Conservation (phyloP, 2,113 vertebrate species). For the Percina caprodes region DNA sequence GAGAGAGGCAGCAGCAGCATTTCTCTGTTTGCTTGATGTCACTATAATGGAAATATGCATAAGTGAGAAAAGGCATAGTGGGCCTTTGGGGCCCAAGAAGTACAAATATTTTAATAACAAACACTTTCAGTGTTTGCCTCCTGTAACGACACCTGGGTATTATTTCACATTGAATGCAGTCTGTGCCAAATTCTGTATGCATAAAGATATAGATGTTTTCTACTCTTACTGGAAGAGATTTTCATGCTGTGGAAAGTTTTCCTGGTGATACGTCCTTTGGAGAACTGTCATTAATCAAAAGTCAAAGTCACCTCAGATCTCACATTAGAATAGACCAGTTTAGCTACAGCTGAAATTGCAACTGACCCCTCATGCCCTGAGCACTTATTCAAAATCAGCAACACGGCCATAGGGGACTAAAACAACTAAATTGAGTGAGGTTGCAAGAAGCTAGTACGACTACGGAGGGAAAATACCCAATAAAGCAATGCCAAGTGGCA, state of each 20-base stretch:
- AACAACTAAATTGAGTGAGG: slow-evolving; percentile 80
- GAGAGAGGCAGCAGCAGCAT: slow-evolving; percentile 62
- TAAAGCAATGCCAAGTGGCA: slow-evolving; percentile 68
- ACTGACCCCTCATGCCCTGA: slow-evolving; percentile 78
- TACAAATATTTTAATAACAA: slow-evolving; percentile 84
- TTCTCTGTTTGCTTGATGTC: slow-evolving; percentile 79
- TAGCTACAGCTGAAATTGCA: slow-evolving; percentile 80
- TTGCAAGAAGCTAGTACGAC: slow-evolving; percentile 74
- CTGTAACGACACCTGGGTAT: slow-evolving; percentile 75
- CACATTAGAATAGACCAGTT: slow-evolving; percentile 81
- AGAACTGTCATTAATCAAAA: slow-evolving; percentile 83
- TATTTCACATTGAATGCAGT: slow-evolving; percentile 68
- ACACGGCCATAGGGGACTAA: slow-evolving; percentile 76
- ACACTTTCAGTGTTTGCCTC: slow-evolving; percentile 78
- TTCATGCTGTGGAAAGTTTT: slow-evolving; percentile 76
- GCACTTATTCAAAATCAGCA: slow-evolving; percentile 83
- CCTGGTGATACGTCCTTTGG: slow-evolving; percentile 78
- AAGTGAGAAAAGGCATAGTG: slow-evolving; percentile 75
- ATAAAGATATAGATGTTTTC: slow-evolving; percentile 73
- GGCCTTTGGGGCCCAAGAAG: slow-evolving; percentile 78
- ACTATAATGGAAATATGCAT: slow-evolving; percentile 81
- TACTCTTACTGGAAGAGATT: slow-evolving; percentile 73
- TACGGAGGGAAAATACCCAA: slow-evolving; percentile 69
- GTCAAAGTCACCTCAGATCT: slow-evolving; percentile 84
- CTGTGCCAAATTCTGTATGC: slow-evolving; percentile 53